Percentiles rank a stretch among this genome's conserved stretches.
Evolutionary conservation across 2,888 invertebrate genomes (phyloP).

Genomic region (Hecatera dysodea): DNA sequence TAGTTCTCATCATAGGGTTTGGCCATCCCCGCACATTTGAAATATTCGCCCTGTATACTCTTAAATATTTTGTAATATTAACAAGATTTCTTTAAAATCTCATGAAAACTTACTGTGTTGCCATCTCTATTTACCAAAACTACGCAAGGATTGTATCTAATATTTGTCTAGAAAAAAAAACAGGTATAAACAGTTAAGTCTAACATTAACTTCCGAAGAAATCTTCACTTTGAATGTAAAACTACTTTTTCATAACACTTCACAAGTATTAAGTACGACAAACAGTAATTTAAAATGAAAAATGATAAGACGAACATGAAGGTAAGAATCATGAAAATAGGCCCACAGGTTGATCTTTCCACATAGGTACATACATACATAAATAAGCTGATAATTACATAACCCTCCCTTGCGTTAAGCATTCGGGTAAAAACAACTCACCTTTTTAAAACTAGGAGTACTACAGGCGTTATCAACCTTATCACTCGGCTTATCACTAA

Average conservation of each 20-base stretch:
- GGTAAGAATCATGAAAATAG: no score
- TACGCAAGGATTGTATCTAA: neutral
- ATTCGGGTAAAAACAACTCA: conserved; percentile 58
- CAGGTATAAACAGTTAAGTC: neutral
- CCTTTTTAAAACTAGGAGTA: conserved; percentile 66
- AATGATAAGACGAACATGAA: no score
- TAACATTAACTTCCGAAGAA: conserved; percentile 3
- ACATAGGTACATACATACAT: no score
- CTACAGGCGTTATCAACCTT: conserved; percentile 58
- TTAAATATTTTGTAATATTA: no score
- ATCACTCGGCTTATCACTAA: conserved; percentile 31
- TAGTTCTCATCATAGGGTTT: no score
- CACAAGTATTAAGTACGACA: conserved; percentile 1
- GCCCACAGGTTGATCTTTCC: no score
- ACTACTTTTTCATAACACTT: neutral
- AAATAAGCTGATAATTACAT: no score
- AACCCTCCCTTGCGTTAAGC: no score
- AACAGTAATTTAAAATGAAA: neutral
- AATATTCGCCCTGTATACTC: no score
- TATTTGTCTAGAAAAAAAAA: neutral
- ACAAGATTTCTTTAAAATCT: no score
- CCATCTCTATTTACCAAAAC: neutral
- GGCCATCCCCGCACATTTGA: no score
- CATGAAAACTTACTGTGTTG: neutral
- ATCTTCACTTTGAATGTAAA: neutral